A percentile compares a stretch with the other conserved stretches of the same genome.
Evolutionary conservation across 1,140 invertebrate species (phyloP).

Genomic region (Drosophila micromelanica): DNA sequence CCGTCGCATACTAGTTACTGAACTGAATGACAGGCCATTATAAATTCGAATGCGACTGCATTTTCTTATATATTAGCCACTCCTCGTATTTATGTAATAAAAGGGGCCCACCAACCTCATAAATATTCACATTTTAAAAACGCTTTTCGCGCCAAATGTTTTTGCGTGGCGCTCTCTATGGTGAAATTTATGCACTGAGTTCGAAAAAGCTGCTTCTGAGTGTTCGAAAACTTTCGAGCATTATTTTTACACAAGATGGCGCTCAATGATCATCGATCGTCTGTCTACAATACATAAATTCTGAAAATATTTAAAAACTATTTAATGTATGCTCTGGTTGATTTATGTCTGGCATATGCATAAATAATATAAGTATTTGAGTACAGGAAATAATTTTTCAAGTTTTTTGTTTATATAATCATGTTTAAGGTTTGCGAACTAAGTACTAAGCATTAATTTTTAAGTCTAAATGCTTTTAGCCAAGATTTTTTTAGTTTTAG

Average conservation of each 20-base stretch:
- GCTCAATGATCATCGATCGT: constrained; percentile 34
- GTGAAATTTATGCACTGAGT: not conserved
- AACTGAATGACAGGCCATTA: too few species aligned
- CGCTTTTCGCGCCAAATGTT: constrained; percentile 17
- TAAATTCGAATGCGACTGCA: too few species aligned
- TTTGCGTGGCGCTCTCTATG: constrained; percentile 45
- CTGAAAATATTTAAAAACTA: constrained; percentile 1
- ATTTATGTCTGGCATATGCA: constrained; percentile 13
- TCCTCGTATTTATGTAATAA: too few species aligned
- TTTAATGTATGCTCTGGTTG: not conserved
- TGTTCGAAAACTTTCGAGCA: constrained; percentile 52
- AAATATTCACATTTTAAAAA: not conserved
- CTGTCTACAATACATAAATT: not conserved
- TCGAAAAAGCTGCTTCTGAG: constrained; percentile 48
- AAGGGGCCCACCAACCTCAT: not conserved
- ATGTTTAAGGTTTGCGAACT: constrained; percentile 4
- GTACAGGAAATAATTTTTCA: constrained; percentile 37
- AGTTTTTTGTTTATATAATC: constrained; percentile 34
- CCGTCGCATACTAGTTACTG: too few species aligned
- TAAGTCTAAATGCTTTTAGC: constrained; percentile 7
- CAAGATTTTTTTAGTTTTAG: constrained; percentile 3
- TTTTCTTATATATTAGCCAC: too few species aligned
- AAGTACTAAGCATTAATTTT: constrained; percentile 23
- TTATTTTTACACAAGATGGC: constrained; percentile 49
- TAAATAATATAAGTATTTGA: constrained; percentile 9